Evolutionary conservation across 1,140 invertebrate species (phyloP).

Genomic region (Pogonomyrmex californicus): DNA sequence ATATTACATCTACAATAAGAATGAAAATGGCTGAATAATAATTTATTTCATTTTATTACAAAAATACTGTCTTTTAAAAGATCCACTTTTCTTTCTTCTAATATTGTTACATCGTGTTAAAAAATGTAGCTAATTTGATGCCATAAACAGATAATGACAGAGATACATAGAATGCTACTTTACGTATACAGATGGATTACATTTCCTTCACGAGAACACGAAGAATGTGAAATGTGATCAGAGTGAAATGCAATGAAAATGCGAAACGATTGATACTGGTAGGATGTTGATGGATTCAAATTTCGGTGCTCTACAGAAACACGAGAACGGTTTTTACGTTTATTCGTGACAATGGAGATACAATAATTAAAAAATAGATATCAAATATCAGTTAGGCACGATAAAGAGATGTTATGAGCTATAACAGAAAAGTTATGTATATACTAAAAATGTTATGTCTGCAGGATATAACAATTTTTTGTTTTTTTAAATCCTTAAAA

Average conservation of each 20-base stretch:
- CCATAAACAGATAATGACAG: neutral
- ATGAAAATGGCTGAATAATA: neutral
- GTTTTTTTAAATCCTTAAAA: neutral
- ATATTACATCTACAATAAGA: no score
- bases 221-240: slow-evolving; percentile 12
- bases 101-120: neutral
- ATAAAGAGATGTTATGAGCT: neutral
- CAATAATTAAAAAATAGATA: slow-evolving; percentile 19
- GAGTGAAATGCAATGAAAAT: slow-evolving; percentile 13
- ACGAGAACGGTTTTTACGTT: slow-evolving; percentile 29
- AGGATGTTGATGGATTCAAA: slow-evolving; percentile 11
- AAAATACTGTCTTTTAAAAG: neutral
- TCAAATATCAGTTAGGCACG: slow-evolving; percentile 4
- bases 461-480: neutral
- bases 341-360: slow-evolving; percentile 1
- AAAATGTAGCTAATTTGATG: slow-evolving; percentile 1
- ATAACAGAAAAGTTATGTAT: neutral
- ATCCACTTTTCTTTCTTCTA: neutral
- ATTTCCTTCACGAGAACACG: neutral
- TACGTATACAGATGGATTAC: neutral
- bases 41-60: neutral
- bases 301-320: slow-evolving; percentile 5
- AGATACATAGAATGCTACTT: slow-evolving; percentile 1
- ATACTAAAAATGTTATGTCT: neutral
- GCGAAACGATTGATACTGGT: neutral